Evolutionary conservation across 2,797 vertebrate genomes (phyloP).

Genomic region (Cheracebus regulus): DNA sequence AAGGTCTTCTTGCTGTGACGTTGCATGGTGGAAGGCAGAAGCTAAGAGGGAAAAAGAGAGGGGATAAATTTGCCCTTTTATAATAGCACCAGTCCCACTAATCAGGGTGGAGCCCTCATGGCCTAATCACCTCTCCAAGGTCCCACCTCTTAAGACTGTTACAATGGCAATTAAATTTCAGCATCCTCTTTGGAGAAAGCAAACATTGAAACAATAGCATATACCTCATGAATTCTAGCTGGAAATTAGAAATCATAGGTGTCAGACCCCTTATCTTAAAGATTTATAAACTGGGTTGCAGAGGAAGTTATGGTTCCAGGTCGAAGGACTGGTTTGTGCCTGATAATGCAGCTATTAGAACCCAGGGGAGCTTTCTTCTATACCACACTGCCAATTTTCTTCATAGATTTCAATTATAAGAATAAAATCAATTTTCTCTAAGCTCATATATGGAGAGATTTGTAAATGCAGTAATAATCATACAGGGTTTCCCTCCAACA

Average conservation of each 20-base stretch:
- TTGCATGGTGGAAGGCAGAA: not conserved
- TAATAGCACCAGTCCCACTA: not conserved
- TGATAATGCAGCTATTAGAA: not conserved
- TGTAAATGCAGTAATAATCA: not conserved
- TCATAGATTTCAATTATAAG: constrained; percentile 21
- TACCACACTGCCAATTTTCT: not conserved
- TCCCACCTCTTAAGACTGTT: not conserved
- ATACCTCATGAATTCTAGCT: not conserved
- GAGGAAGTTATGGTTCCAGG: not conserved
- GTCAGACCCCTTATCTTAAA: not conserved
- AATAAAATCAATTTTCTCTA: not conserved
- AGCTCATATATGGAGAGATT: not conserved
- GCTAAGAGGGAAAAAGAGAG: not conserved
- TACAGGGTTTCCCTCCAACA: not conserved
- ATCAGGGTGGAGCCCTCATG: not conserved
- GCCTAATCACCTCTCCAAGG: not conserved
- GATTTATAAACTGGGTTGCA: not conserved
- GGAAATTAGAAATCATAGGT: not conserved
- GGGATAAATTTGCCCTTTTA: not conserved
- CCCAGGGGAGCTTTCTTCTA: not conserved
- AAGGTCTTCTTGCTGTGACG: not conserved
- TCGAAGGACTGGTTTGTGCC: not conserved
- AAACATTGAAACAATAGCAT: not conserved
- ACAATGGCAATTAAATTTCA: not conserved
- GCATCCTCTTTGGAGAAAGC: not conserved